Evolutionary conservation across 2,888 invertebrate genomes (phyloP).

Genomic region (Lucinisca nassula): DNA sequence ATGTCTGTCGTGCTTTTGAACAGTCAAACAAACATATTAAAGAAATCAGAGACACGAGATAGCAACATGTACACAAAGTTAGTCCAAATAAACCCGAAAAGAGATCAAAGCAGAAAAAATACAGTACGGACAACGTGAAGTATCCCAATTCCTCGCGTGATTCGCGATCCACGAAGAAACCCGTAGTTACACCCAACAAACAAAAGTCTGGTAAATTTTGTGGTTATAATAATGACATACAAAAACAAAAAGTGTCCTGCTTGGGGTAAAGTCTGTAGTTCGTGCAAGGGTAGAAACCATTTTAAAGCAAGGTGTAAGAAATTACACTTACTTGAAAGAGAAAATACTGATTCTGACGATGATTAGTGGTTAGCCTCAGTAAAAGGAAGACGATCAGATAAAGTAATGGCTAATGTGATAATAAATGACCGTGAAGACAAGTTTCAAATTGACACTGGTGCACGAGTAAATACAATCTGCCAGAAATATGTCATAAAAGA

Average conservation of each 20-base stretch:
- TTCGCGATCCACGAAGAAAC: too few species aligned
- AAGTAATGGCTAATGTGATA: conserved; percentile 13
- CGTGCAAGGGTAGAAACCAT: conserved; percentile 62
- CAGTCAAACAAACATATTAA: conserved; percentile 60
- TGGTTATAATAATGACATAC: conserved; percentile 54
- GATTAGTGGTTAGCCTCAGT: conserved; percentile 19
- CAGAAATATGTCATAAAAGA: conserved; percentile 17
- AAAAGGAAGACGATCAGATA: neutral
- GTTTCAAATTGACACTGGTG: conserved; percentile 68
- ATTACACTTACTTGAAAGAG: conserved; percentile 4
- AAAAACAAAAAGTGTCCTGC: conserved; percentile 65
- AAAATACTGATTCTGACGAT: conserved; percentile 12
- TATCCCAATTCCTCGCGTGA: too few species aligned
- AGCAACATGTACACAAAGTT: conserved; percentile 5
- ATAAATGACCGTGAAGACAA: conserved; percentile 39
- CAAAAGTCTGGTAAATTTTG: conserved; percentile 53
- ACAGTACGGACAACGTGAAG: neutral
- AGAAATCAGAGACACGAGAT: conserved; percentile 41
- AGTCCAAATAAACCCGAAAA: neutral
- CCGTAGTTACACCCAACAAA: neutral
- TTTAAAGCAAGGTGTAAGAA: conserved; percentile 49
- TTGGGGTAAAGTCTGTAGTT: conserved; percentile 65
- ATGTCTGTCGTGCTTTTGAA: conserved; percentile 55
- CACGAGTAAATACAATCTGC: conserved; percentile 41
- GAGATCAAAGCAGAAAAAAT: neutral